These are phyloP conservation scores for Pangasius mekongensis DNA, from an alignment of 2,797 vertebrate species.

Conservation along the genomic window DNA sequence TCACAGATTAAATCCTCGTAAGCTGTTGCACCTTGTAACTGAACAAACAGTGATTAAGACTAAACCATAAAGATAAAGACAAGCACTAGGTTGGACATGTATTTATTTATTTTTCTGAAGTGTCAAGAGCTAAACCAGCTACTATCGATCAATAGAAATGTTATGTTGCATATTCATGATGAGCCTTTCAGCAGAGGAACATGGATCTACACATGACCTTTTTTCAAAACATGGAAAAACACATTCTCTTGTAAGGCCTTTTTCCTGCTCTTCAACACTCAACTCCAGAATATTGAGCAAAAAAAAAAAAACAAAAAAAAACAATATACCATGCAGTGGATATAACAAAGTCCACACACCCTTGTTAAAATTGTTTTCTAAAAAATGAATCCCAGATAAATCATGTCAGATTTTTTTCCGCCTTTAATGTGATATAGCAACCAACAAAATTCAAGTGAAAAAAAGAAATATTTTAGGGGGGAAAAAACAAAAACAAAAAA, in stretches of 20 bases:
- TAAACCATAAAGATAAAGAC: not conserved
- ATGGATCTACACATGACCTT: slow-evolving; percentile 9
- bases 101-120: not conserved
- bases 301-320: not conserved
- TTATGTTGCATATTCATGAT: slow-evolving; percentile 17
- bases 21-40: slow-evolving; percentile 7
- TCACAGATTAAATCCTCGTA: not conserved
- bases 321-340: not conserved
- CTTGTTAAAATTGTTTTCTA: not conserved
- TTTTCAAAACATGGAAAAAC: not conserved
- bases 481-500: not conserved
- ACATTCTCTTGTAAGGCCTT: not conserved
- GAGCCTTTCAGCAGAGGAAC: not conserved
- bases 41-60: not conserved
- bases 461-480: not conserved
- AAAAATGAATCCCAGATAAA: not conserved
- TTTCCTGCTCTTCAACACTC: not conserved
- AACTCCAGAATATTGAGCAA: no score
- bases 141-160: not conserved
- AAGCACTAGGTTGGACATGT: not conserved
- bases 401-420: not conserved
- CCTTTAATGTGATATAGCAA: not conserved
- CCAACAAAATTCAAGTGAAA: not conserved
- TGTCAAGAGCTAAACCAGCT: not conserved
- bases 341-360: not conserved